These are phyloP conservation scores for Epizoanthus illoricatus DNA, from an alignment of 92 coral and sea anemone genomes.

Conservation along the genomic window DNA sequence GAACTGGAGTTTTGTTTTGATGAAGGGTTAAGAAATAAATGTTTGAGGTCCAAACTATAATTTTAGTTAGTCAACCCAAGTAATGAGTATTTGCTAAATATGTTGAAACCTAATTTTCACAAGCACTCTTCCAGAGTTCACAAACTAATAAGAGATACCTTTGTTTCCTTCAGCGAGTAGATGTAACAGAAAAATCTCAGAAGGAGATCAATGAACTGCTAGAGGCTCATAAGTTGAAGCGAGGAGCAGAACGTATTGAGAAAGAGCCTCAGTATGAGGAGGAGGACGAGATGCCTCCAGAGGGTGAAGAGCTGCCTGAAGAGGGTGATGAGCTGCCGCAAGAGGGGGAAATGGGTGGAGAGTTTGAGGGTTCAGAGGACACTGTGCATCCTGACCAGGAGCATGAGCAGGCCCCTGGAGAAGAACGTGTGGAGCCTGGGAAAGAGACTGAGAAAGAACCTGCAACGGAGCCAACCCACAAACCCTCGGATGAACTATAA, in stretches of 20 bases:
- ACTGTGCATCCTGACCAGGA: conserved; percentile 31
- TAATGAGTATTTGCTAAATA: too few species aligned
- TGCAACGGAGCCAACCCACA: conserved; percentile 11
- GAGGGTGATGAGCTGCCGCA: conserved; percentile 19
- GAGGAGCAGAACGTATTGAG: conserved; percentile 60
- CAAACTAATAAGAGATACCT: background rate
- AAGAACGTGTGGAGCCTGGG: conserved; percentile 37
- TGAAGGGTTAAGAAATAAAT: too few species aligned
- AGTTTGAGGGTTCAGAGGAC: conserved; percentile 13
- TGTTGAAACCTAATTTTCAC: background rate
- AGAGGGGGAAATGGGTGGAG: conserved; percentile 10
- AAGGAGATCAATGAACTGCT: conserved; percentile 68
- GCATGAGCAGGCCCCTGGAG: conserved; percentile 38
- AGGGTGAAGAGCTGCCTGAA: conserved; percentile 50
- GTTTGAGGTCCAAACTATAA: too few species aligned
- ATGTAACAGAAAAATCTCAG: conserved; percentile 62
- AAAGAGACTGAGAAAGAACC: background rate
- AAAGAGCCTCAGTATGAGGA: conserved; percentile 61
- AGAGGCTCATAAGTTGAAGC: conserved; percentile 75
- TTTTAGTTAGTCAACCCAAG: too few species aligned
- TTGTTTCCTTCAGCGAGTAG: conserved; percentile 39
- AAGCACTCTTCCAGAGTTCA: background rate
- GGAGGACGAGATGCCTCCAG: conserved; percentile 53
- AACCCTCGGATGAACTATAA: conserved; percentile 30
- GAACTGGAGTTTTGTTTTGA: too few species aligned